Base-by-base conservation (phyloP, 2,888 invertebrate species). In the Eledona agricola region DNA sequence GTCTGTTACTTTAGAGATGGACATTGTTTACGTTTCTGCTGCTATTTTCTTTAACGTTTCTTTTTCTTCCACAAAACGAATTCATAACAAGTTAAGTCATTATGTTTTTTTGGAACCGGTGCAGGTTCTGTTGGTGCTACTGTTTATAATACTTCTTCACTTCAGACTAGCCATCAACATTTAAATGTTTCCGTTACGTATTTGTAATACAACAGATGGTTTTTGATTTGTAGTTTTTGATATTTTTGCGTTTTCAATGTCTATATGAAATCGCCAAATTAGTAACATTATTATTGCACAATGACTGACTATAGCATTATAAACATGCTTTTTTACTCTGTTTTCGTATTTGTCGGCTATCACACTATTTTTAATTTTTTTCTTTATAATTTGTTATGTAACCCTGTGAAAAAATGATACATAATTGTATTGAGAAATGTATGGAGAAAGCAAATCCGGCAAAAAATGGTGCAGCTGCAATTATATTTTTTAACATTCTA, bases 261-360 rank as follows among this genome's bases (percentile, higher is more conserved):
- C 54, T 25, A 40, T 50, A 45, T 54, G 38, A 49, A 28, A 37
- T 23, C 19, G 32, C 28, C 31, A 50, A 37, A 54, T 20, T 43
- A 26, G 26, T 53, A 53, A 38, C 22, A n/a, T n/a, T n/a, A 47
- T 43, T 32, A 64, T 67, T 70, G 67, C 68, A 62, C 70, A 69
- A 69, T 71, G 72, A 73, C 72, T 73, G 72, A 73, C 67, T 65
- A 63, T 66, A 70, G 70, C 70, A n/a, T n/a, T n/a, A n/a, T n/a
- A n/a, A n/a, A n/a, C n/a, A n/a, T n/a, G n/a, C n/a, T n/a, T n/a
- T n/a, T n/a, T n/a, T n/a, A n/a, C n/a, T n/a, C n/a, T n/a, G n/a
- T n/a, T n/a, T n/a, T n/a, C n/a, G n/a, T n/a, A n/a, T n/a, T n/a
- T n/a, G n/a, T n/a, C n/a, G n/a, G n/a, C n/a, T n/a, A n/a, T n/a